Evolutionary conservation across 2,888 invertebrate species (phyloP).

Genomic region (Camponotus fellah): DNA sequence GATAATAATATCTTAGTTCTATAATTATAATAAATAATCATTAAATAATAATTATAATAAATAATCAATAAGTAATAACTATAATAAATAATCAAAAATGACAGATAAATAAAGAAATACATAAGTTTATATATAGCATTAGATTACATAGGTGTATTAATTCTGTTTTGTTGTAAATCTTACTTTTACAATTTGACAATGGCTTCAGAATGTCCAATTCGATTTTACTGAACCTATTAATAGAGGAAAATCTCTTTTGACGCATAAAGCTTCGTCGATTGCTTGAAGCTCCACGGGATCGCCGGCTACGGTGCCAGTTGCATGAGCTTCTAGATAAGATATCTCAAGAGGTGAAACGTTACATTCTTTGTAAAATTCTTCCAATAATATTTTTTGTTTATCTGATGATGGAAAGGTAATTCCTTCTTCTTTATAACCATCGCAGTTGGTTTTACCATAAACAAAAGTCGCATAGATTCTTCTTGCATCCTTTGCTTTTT

Average conservation of each 20-base stretch:
- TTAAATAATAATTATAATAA: neutral
- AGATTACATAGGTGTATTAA: neutral
- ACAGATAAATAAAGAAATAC: neutral
- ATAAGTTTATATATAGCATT: neutral
- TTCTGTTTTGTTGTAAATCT: neutral
- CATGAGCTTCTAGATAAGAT: neutral
- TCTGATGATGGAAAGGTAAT: no score
- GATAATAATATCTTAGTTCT: neutral
- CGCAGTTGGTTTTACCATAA: slow-evolving; percentile 87
- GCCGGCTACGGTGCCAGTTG: neutral
- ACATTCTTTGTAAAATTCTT: no score
- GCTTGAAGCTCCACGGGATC: neutral
- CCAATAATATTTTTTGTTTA: no score
- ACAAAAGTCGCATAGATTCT: slow-evolving; percentile 86
- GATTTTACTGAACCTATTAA: neutral
- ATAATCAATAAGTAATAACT: neutral
- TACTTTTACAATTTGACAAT: neutral
- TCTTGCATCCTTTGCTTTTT: slow-evolving; percentile 87
- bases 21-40: neutral
- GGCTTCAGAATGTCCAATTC: slow-evolving; percentile 2
- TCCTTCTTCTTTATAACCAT: slow-evolving; percentile 78
- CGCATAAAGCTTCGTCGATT: neutral
- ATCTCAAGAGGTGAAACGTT: neutral
- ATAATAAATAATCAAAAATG: neutral
- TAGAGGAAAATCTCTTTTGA: neutral